A percentile compares a stretch with the other conserved stretches of the same genome.
phyloP scores from a whole-genome alignment of 2,113 vertebrate genomes.

The Cygnus buccinator region DNA sequence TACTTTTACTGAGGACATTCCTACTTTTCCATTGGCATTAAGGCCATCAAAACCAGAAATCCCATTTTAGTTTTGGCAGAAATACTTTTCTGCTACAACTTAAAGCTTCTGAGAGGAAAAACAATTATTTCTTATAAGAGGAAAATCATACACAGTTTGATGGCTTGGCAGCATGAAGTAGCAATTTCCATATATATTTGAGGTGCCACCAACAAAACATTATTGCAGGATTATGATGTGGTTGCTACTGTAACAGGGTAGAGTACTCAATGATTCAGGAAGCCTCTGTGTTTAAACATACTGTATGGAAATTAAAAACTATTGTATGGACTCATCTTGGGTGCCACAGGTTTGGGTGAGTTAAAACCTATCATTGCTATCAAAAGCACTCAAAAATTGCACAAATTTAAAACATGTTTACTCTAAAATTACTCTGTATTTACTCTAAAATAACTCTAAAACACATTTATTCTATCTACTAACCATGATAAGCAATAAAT shows the following conservation, averaged over 20 bases:
- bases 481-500: conserved; percentile 7
- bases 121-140: not conserved
- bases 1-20: not conserved
- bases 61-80: not conserved
- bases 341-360: not conserved
- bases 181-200: not conserved
- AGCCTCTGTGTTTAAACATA: not conserved
- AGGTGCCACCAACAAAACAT: not conserved
- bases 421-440: not conserved
- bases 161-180: not conserved
- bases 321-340: not conserved
- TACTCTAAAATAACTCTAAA: not conserved
- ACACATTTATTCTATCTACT: not conserved
- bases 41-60: not conserved
- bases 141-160: not conserved
- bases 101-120: not conserved
- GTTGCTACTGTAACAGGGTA: not conserved
- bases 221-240: not conserved
- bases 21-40: not conserved
- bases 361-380: not conserved
- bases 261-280: not conserved
- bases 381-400: not conserved
- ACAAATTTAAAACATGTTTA: not conserved
- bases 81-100: not conserved
- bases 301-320: not conserved